Evolutionary conservation across 1,140 invertebrate species (phyloP), one percentile per base, ranked within the genome.

Genomic region (Drosophila trapezifrons): DNA sequence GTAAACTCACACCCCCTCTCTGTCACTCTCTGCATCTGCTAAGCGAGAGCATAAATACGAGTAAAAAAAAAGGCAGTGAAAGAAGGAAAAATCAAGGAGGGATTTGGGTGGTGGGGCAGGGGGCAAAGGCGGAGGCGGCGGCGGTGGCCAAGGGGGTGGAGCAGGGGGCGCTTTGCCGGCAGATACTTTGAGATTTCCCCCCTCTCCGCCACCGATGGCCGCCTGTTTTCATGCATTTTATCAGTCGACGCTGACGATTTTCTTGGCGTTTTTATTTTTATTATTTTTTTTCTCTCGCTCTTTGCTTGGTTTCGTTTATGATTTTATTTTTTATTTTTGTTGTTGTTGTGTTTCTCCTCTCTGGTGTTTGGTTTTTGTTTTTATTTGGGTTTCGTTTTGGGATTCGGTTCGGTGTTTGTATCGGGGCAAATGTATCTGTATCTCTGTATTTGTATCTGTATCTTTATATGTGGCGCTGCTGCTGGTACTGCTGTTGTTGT

Each of bases 21-120:
- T 60, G 42, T 42, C 49, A 40, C 60, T 38, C 67, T 18, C 47
- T 42, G 22, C 62, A 47, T 43, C 27, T 70, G 54, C 20, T 70
- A 65, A 78, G 63, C 72, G 60, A 76, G 80, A 66, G 71, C 76
- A 83, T 84, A 83, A 76, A 64, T 76, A 40, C 51, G 49, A 70
- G 55, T 54, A 75, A 67, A 79, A 79, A 79, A 79, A 83, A 84
- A 76, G 72, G 72, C 80, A 80, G 65, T 75, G 66, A 86, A 79
- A 66, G 76, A 54, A 76, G 78, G 84, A 66, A 87, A 86, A 86
- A 87, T 79, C 83, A 86, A 87, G 83, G 82, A 83, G 76, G 73
- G 62, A 75, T 57, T 66, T 65, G 46, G 51, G 56, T 43, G 47
- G 22, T 69, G 66, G 46, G 29, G 32, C 63, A 55, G 49, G 47